phyloP scores from a whole-genome alignment of 2,888 invertebrate species.

The Antheraea yamamai region DNA sequence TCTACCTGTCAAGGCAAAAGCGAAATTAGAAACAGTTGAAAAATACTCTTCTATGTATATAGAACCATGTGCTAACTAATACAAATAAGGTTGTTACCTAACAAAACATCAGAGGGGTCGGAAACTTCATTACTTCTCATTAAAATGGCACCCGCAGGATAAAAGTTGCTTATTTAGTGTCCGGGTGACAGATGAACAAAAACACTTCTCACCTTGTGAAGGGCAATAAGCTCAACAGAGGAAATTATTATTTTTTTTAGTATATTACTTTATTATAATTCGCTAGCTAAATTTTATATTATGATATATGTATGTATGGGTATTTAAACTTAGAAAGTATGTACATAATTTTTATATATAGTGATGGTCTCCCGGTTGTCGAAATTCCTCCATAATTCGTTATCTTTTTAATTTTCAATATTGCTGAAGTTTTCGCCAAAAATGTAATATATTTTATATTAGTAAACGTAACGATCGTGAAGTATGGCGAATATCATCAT shows the following conservation, averaged over 20 bases:
- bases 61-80: constrained; percentile 74
- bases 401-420: too few species aligned
- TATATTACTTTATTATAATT: constrained; percentile 13
- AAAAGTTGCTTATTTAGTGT: constrained; percentile 74
- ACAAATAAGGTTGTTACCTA: constrained; percentile 76
- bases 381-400: too few species aligned
- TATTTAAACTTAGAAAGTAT: neutral
- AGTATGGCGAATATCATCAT: too few species aligned
- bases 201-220: constrained; percentile 53
- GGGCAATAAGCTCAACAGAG: constrained; percentile 47
- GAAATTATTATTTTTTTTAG: constrained; percentile 38
- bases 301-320: neutral
- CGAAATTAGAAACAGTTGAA: constrained; percentile 35
- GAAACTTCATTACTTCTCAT: constrained; percentile 78
- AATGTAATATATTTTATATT: too few species aligned
- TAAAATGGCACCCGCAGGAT: constrained; percentile 71
- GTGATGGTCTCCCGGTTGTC: too few species aligned
- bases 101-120: constrained; percentile 68
- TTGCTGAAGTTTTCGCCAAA: too few species aligned
- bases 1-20: constrained; percentile 14
- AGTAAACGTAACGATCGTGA: too few species aligned
- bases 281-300: neutral
- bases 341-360: neutral
- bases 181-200: constrained; percentile 72
- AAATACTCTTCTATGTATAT: constrained; percentile 33